Evolutionary conservation across 2,888 invertebrate genomes (phyloP).

Genomic region (Orthosia incerta): DNA sequence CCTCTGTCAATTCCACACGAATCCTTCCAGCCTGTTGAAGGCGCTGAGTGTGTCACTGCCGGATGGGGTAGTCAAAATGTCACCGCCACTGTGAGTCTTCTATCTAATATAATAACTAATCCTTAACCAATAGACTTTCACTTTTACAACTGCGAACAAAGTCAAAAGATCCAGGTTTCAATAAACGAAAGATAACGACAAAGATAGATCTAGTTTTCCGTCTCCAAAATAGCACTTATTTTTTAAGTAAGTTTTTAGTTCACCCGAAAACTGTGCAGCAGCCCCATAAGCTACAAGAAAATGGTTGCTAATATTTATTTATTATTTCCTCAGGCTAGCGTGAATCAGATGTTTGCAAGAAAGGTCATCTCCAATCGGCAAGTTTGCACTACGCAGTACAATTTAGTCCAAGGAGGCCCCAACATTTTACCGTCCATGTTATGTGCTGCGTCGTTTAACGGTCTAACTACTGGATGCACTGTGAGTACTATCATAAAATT

Average conservation of each 20-base stretch:
- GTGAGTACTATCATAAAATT: slow-evolving; percentile 70
- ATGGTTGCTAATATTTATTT: neutral
- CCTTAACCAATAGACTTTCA: neutral
- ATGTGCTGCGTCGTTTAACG: slow-evolving; percentile 77
- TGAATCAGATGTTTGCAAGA: slow-evolving; percentile 66
- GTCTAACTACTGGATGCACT: slow-evolving; percentile 72
- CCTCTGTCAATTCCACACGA: slow-evolving; percentile 32
- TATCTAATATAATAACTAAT: neutral
- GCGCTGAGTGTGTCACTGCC: slow-evolving; percentile 28
- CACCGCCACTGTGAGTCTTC: slow-evolving; percentile 12
- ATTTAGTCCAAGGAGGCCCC: slow-evolving; percentile 28
- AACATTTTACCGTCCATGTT: slow-evolving; percentile 76
- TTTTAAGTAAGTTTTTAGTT: neutral
- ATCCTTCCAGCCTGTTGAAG: slow-evolving; percentile 10
- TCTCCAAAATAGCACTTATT: too few species aligned
- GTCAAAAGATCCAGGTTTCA: neutral
- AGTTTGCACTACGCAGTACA: slow-evolving; percentile 70
- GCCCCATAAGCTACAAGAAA: neutral
- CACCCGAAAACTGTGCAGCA: neutral
- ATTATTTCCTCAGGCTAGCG: slow-evolving; percentile 69
- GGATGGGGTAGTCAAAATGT: slow-evolving; percentile 33
- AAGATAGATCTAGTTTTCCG: too few species aligned
- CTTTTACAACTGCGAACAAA: neutral
- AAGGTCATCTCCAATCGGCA: slow-evolving; percentile 76
- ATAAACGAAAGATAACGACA: neutral